Percentiles rank a stretch among this genome's conserved stretches.
These are phyloP conservation scores for Patella ulyssiponensis DNA, from an alignment of 2,888 invertebrate genomes.

Conservation along the genomic window DNA sequence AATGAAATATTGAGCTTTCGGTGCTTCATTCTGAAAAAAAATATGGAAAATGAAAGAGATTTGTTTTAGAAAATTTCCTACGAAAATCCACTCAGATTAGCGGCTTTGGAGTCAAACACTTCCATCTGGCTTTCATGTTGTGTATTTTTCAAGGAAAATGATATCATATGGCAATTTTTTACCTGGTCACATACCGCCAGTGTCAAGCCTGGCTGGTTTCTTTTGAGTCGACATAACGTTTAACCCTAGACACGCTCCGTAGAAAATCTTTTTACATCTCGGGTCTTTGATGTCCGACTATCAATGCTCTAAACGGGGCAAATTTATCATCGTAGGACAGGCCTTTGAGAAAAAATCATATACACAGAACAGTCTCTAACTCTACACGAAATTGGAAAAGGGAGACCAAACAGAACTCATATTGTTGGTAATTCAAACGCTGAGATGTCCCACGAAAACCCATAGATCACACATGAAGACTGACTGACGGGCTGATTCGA, in stretches of 20 bases:
- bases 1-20: no score
- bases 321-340: background rate
- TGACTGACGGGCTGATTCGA: background rate
- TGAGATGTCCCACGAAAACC: background rate
- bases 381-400: no score
- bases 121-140: background rate
- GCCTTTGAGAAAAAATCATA: background rate
- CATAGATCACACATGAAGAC: background rate
- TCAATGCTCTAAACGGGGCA: constrained; percentile 7
- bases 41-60: no score
- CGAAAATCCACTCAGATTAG: background rate
- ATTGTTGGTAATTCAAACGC: no score
- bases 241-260: constrained; percentile 11
- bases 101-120: background rate
- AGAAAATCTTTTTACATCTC: constrained; percentile 9
- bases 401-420: no score
- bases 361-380: background rate
- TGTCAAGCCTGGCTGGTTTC: background rate
- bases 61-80: background rate
- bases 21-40: no score
- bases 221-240: constrained; percentile 11
- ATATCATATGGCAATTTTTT: constrained; percentile 10
- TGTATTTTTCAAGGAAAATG: constrained; percentile 7
- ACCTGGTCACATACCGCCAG: constrained; percentile 7
- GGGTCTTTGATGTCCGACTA: background rate